Evolutionary conservation across 2,113 vertebrate species (phyloP).

Genomic region (Pseudois nayaur): DNA sequence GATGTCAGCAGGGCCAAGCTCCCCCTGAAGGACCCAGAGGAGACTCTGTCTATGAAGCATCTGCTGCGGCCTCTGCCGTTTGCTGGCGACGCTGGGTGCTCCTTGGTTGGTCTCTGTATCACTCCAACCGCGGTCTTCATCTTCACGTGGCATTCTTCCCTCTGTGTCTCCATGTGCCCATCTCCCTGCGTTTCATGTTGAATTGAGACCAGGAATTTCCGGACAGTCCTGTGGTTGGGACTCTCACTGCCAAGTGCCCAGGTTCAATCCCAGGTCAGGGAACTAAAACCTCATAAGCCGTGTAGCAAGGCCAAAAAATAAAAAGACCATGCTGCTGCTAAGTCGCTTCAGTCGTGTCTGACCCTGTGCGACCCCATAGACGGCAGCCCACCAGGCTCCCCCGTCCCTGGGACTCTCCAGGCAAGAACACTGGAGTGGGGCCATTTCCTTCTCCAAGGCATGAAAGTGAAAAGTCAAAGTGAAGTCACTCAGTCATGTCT

Average conservation of each 20-base stretch:
- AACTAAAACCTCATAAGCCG: not conserved
- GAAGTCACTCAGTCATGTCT: too few relatives aligned
- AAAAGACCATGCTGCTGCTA: not conserved
- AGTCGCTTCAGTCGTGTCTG: too few relatives aligned
- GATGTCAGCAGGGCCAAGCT: not conserved
- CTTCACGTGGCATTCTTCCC: not conserved
- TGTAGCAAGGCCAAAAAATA: not conserved
- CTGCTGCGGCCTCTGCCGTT: too few relatives aligned
- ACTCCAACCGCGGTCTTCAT: not conserved
- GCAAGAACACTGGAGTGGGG: too few relatives aligned
- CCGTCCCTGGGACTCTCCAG: too few relatives aligned
- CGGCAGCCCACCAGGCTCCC: too few relatives aligned
- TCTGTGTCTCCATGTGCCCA: not conserved
- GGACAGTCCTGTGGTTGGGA: not conserved
- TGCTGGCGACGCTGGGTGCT: rapidly evolving
- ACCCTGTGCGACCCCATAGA: too few relatives aligned
- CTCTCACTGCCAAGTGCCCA: not conserved
- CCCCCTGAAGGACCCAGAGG: not conserved
- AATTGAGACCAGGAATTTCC: not conserved
- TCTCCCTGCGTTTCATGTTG: not conserved
- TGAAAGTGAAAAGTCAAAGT: too few relatives aligned
- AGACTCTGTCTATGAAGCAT: not conserved
- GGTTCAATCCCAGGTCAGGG: not conserved
- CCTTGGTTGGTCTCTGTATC: rapidly evolving
- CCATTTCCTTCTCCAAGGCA: too few relatives aligned